Base-by-base conservation (phyloP, 2,888 invertebrate genomes). In the Rosalia funebris region DNA sequence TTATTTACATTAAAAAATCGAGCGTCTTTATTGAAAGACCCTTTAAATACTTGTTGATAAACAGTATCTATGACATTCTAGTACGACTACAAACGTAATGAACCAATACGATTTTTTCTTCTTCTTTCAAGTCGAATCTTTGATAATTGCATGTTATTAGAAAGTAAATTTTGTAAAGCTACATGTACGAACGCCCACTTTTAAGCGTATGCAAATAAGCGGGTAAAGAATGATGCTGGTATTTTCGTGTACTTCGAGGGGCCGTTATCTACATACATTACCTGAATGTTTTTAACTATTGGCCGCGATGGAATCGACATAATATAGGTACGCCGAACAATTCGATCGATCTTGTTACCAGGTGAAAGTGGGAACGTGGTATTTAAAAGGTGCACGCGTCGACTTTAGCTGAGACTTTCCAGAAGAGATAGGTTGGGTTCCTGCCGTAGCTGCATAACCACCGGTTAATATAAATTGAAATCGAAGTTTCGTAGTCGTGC, bases 111-210 rank as follows among this genome's bases (percentile, higher is more conserved):
- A 25, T 25, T 34, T 25, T 42, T 44, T 54, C 32, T 31, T 48
- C 48, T 34, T 42, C 20, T 41, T 46, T 37, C 34, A 42, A 34
- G 48, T 34, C 37, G 42, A 34, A 34, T 42, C 42, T 57, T 57
- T 34, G 20, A 48, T 57, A 48, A 57, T 57, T 57, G 57, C 57
- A 57, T 57, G 46, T 48, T 57, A 57, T 57, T 57, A 48, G 57
- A 57, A 57, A 57, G 57, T 57, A 48, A 42, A 25, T 50, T 48
- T 57, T 36, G 41, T 34, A 42, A 36, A 41, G 57, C 19, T 50
- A 42, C 45, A 42, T 48, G 57, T 34, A 31, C 3, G 20, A n/a
- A 34, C 57, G 57, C 57, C 57, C 48, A 57, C 57, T 57, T 48
- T 15, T 50, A 15, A 45, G 36, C 20, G 19, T 57, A 57, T 57